phyloP scores from a whole-genome alignment of 2,113 vertebrate species.

The Semicossyphus pulcher region DNA sequence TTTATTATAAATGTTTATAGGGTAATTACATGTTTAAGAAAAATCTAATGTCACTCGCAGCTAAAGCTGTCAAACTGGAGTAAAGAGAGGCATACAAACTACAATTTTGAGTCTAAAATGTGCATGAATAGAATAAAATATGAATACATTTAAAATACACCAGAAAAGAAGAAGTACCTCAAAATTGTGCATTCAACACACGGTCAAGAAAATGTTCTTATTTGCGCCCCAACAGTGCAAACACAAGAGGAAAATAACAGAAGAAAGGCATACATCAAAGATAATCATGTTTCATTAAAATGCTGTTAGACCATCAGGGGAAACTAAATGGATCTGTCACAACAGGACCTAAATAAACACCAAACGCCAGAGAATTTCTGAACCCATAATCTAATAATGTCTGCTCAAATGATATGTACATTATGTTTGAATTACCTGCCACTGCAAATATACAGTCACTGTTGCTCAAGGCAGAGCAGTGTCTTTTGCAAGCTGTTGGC shows the following conservation, averaged over 20 bases:
- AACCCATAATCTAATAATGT: slow-evolving; percentile 45
- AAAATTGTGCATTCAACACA: neutral
- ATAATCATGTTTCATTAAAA: slow-evolving; percentile 32
- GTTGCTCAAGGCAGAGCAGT: slow-evolving; percentile 68
- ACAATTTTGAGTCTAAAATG: neutral
- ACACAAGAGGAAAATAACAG: neutral
- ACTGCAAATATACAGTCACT: slow-evolving; percentile 59
- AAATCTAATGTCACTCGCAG: too few relatives aligned
- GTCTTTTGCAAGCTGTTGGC: slow-evolving; percentile 71
- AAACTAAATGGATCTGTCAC: slow-evolving; percentile 42
- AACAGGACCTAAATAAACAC: slow-evolving; percentile 39
- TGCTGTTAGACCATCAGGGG: slow-evolving; percentile 19
- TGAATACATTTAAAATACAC: too few relatives aligned
- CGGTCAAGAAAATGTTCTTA: neutral
- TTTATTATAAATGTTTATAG: neutral
- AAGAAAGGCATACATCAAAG: slow-evolving; percentile 20
- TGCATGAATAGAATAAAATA: neutral
- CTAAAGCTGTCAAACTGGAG: neutral
- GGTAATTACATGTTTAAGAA: neutral
- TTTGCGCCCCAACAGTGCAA: neutral
- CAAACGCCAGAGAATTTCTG: slow-evolving; percentile 32
- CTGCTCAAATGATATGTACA: slow-evolving; percentile 50
- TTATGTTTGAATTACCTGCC: slow-evolving; percentile 68
- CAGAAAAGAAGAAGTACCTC: neutral
- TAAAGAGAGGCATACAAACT: neutral